Percentiles rank a stretch among this genome's conserved stretches.
Evolutionary conservation across 2,113 vertebrate genomes (phyloP).

Genomic region (Percina caprodes): DNA sequence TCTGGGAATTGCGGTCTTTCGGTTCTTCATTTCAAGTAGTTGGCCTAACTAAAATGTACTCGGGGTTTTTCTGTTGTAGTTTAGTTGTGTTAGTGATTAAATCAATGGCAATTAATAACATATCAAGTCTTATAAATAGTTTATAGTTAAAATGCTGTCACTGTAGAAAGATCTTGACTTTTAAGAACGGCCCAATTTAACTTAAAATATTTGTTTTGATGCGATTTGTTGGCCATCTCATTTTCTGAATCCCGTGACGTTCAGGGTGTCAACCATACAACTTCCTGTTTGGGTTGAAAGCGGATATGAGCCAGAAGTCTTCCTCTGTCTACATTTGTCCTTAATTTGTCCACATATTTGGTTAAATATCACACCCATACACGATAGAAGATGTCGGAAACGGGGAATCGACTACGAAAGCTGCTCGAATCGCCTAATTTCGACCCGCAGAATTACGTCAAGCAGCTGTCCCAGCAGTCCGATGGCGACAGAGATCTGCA

Average conservation of each 20-base stretch:
- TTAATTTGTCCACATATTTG: neutral
- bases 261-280: slow-evolving; percentile 48
- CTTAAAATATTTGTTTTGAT: neutral
- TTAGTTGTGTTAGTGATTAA: neutral
- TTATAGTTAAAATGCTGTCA: accelerated
- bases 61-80: neutral
- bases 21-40: neutral
- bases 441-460: slow-evolving; percentile 93
- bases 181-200: accelerated
- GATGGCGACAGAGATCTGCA: slow-evolving; percentile 97
- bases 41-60: neutral
- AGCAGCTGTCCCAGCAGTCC: slow-evolving; percentile 96
- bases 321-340: neutral
- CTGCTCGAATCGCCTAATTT: slow-evolving; percentile 93
- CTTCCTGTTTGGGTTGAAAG: slow-evolving; percentile 72
- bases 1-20: slow-evolving; percentile 49
- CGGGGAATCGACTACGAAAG: slow-evolving; percentile 87
- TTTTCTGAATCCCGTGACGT: slow-evolving; percentile 68
- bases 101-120: accelerated
- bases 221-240: slow-evolving; percentile 42
- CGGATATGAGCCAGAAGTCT: slow-evolving; percentile 9
- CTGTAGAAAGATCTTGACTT: accelerated
- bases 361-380: neutral
- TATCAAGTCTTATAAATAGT: accelerated
- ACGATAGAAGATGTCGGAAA: slow-evolving; percentile 78